phyloP scores from a whole-genome alignment of 1,140 invertebrate species.

The Tetramorium parvispinum region DNA sequence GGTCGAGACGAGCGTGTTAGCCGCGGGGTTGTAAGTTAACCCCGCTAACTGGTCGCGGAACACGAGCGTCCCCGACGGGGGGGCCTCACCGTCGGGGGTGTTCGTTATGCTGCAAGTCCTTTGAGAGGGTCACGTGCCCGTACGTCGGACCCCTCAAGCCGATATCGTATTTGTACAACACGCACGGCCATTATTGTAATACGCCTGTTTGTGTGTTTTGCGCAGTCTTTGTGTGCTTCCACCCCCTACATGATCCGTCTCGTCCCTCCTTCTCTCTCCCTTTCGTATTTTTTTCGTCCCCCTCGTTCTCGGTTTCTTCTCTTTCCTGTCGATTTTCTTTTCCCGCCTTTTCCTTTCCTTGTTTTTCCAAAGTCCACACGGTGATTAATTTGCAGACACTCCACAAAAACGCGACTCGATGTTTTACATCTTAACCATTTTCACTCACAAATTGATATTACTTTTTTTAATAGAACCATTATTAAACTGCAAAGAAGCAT shows the following conservation, averaged over 20 bases:
- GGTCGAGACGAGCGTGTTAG: conserved; percentile 68
- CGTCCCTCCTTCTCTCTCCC: conserved; percentile 44
- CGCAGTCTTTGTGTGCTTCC: conserved; percentile 76
- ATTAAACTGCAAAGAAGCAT: neutral
- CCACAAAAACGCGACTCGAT: neutral
- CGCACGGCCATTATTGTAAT: conserved; percentile 83
- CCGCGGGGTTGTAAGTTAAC: conserved; percentile 75
- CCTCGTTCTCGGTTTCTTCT: neutral
- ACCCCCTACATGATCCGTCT: conserved; percentile 44
- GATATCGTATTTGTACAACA: conserved; percentile 84
- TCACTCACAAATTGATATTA: neutral
- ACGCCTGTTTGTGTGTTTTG: conserved; percentile 81
- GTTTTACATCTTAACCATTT: neutral
- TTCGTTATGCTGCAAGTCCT: conserved; percentile 79
- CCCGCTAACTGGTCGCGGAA: conserved; percentile 70
- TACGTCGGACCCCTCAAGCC: conserved; percentile 75
- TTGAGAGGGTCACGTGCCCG: conserved; percentile 82
- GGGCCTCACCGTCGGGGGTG: conserved; percentile 78
- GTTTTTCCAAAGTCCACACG: neutral
- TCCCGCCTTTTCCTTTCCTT: conserved; percentile 47
- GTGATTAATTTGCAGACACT: neutral
- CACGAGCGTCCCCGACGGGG: conserved; percentile 70
- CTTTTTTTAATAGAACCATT: neutral
- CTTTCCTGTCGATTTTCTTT: neutral
- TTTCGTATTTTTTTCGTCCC: neutral